Base-by-base conservation (phyloP, 2,113 vertebrate genomes). In the Leptocoma aspasia region DNA sequence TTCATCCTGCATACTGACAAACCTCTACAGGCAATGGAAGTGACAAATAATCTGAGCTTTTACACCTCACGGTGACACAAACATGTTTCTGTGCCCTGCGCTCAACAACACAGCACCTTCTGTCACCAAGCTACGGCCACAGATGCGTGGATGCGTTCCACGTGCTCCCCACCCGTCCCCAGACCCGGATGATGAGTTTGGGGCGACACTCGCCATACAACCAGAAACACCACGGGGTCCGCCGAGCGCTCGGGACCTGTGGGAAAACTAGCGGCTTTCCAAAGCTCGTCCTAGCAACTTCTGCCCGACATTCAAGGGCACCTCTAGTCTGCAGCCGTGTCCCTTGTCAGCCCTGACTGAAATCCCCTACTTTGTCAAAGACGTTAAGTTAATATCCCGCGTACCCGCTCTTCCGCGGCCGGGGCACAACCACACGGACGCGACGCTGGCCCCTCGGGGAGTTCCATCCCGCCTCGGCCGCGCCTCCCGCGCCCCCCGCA, bases 81-180 rank as follows among this genome's bases (percentile, higher is more conserved):
- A 57, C 27, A 7, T 9, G 39, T 61, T 88, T 61, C 84, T 66
- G 53, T 24, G 39, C 66, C 93, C 69, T 17, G 37, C 11, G 1
- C 59, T 45, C 47, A 57, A 31, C 54, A 89, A 11, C 80, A 52
- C 83, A 21, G 50, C 63, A 65, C 87, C 76, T 56, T n/a, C 23
- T 21, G 31, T 77, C 70, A 77, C 60, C 27, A 2, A 80, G 88
- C 68, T 7, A 45, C 68, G 97, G 93, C 98, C 98, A 86, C 56
- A 97, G 95, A 92, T 94, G 97, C 68, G 94, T 31, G 39, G 86
- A 84, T 44, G 70, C 2, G 11, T 85, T 75, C 86, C 96, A 90
- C 56, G 93, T 92, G 90, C 54, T 73, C 93, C 78, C 57, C 2
- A 21, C 66, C 83, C 9, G 10, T 28, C 15, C 56, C 83, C 49